Conservation (phyloP, 1,140 invertebrate species). For the Geopemphigus sp. region DNA sequence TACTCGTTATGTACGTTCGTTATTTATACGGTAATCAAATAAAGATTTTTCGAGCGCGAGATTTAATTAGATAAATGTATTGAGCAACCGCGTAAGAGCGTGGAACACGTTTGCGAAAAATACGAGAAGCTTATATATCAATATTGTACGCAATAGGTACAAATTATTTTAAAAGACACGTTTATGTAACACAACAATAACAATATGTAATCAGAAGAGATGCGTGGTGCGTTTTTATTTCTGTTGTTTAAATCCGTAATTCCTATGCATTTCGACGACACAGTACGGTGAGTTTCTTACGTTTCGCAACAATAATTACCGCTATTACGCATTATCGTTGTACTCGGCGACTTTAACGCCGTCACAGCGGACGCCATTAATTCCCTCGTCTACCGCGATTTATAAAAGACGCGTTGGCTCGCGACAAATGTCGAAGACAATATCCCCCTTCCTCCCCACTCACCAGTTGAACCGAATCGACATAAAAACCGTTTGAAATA, state of each 20-base stretch:
- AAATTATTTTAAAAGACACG: neutral
- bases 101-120: neutral
- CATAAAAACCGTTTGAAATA: too few relatives aligned
- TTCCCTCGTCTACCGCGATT: too few relatives aligned
- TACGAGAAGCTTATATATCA: neutral
- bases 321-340: neutral
- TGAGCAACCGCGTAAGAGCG: neutral
- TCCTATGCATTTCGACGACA: constrained; percentile 1
- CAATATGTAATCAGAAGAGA: neutral
- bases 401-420: too few relatives aligned
- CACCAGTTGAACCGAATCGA: too few relatives aligned
- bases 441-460: too few relatives aligned
- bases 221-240: neutral
- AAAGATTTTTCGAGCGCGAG: neutral
- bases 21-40: too few relatives aligned
- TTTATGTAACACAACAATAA: constrained; percentile 3
- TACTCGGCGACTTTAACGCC: neutral
- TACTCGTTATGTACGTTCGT: too few relatives aligned
- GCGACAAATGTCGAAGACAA: too few relatives aligned
- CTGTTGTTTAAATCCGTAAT: constrained; percentile 18
- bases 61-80: neutral
- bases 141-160: too few relatives aligned
- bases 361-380: too few relatives aligned
- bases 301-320: neutral
- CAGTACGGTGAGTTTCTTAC: neutral